phyloP scores from a whole-genome alignment of 2,888 invertebrate species.

The Rotaria macrura region DNA sequence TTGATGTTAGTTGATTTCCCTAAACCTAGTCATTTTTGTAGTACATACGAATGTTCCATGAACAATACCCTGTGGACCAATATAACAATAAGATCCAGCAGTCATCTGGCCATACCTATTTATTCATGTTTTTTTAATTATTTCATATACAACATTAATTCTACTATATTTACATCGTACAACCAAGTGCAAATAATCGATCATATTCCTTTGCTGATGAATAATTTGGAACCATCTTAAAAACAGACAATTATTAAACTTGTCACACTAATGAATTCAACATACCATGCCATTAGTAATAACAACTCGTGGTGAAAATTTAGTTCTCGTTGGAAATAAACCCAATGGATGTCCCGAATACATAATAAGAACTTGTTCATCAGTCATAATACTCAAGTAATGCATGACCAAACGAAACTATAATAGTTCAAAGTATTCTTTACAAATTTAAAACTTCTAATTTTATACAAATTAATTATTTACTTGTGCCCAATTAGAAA shows the following conservation, averaged over 20 bases:
- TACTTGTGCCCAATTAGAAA: slow-evolving; percentile 59
- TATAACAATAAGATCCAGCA: slow-evolving; percentile 59
- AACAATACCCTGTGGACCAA: slow-evolving; percentile 60
- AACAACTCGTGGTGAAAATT: slow-evolving; percentile 53
- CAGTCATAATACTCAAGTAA: slow-evolving; percentile 54
- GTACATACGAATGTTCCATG: slow-evolving; percentile 57
- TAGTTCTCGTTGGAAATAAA: slow-evolving; percentile 53
- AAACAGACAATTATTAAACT: slow-evolving; percentile 22
- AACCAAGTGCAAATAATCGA: slow-evolving; percentile 57
- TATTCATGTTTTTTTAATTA: background rate
- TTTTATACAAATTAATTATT: background rate
- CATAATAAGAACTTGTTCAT: slow-evolving; percentile 56
- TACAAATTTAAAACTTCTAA: background rate
- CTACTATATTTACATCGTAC: slow-evolving; percentile 52
- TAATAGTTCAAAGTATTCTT: slow-evolving; percentile 8
- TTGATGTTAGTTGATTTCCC: background rate
- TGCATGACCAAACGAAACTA: slow-evolving; percentile 57
- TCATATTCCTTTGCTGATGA: slow-evolving; percentile 55
- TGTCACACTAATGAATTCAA: background rate
- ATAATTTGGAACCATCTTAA: slow-evolving; percentile 56
- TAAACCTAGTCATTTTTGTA: background rate
- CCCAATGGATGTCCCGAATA: slow-evolving; percentile 59
- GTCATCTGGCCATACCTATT: slow-evolving; percentile 60
- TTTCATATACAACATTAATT: background rate
- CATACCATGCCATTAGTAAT: slow-evolving; percentile 59